A percentile compares a stretch with the other conserved stretches of the same genome.
phyloP scores from a whole-genome alignment of 2,888 invertebrate species.

The Caenorhabditis wallacei region DNA sequence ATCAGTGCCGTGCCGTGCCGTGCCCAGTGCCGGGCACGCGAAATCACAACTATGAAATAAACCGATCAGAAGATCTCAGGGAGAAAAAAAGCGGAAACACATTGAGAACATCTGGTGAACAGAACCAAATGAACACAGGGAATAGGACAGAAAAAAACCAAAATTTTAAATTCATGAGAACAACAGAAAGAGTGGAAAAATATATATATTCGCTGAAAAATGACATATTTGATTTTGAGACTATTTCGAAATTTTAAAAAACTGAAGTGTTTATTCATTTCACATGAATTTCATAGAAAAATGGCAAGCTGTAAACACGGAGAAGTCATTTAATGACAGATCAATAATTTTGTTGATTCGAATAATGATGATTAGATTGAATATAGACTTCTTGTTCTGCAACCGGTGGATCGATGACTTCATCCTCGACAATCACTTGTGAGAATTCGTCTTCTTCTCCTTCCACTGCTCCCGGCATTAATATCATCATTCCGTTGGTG shows the following conservation, averaged over 20 bases:
- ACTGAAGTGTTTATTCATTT: background rate
- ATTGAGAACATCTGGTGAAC: slow-evolving; percentile 57
- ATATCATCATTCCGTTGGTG: slow-evolving; percentile 32
- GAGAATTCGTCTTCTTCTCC: slow-evolving; percentile 25
- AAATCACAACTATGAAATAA: no score
- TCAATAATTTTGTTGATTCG: background rate
- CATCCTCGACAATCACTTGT: slow-evolving; percentile 27
- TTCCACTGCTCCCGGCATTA: slow-evolving; percentile 21
- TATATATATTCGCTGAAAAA: slow-evolving; percentile 10
- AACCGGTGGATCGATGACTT: slow-evolving; percentile 6
- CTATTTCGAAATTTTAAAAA: background rate
- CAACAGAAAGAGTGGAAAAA: background rate
- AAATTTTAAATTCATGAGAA: slow-evolving; percentile 42
- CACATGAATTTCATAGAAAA: background rate
- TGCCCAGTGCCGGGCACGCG: no score
- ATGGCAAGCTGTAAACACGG: background rate
- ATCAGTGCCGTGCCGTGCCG: no score
- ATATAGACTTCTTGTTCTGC: slow-evolving; percentile 11
- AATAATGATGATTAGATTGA: slow-evolving; percentile 16
- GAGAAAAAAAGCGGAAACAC: slow-evolving; percentile 34
- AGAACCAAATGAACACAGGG: slow-evolving; percentile 4
- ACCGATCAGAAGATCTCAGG: background rate
- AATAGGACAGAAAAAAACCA: slow-evolving; percentile 7
- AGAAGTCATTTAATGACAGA: background rate
- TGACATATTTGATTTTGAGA: background rate